Percentiles rank a stretch among this genome's conserved stretches.
These are phyloP conservation scores for Hippocampus zosterae DNA, from an alignment of 2,113 vertebrate species.

Conservation along the genomic window DNA sequence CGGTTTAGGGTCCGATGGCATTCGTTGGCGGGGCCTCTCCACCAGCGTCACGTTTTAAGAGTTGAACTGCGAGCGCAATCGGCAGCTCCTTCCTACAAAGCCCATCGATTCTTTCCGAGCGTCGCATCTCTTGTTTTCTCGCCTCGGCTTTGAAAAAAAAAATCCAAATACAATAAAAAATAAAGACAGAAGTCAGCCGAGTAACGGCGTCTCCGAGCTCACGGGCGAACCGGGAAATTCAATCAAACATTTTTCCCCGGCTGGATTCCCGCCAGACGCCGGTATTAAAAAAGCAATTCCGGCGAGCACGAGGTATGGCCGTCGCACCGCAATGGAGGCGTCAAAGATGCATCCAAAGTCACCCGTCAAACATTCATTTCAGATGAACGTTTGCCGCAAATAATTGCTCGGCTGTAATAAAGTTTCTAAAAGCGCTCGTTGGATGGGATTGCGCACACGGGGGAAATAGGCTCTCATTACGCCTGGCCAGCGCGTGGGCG, in stretches of 20 bases:
- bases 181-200: slow-evolving; percentile 48
- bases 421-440: slow-evolving; percentile 64
- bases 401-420: slow-evolving; percentile 66
- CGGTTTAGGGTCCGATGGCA: neutral
- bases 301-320: slow-evolving; percentile 30
- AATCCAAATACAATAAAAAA: too few species aligned
- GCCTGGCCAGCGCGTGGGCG: slow-evolving; percentile 35
- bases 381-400: slow-evolving; percentile 53
- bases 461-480: slow-evolving; percentile 77
- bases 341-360: neutral
- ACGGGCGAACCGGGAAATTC: slow-evolving; percentile 52
- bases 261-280: slow-evolving; percentile 41
- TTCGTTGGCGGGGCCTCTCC: slow-evolving; percentile 26
- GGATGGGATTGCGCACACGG: slow-evolving; percentile 51
- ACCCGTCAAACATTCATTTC: slow-evolving; percentile 33
- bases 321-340: slow-evolving; percentile 5
- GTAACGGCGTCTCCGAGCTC: slow-evolving; percentile 48
- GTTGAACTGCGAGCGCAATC: slow-evolving; percentile 41
- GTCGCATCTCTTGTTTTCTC: slow-evolving; percentile 1
- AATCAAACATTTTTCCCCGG: slow-evolving; percentile 52
- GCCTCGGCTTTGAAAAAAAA: slow-evolving; percentile 25
- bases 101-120: slow-evolving; percentile 27
- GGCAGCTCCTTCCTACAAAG: slow-evolving; percentile 38
- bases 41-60: slow-evolving; percentile 21
- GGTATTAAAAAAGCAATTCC: slow-evolving; percentile 55